Conservation (phyloP, 2,797 vertebrate species). For the Centroberyx gerrardi region DNA sequence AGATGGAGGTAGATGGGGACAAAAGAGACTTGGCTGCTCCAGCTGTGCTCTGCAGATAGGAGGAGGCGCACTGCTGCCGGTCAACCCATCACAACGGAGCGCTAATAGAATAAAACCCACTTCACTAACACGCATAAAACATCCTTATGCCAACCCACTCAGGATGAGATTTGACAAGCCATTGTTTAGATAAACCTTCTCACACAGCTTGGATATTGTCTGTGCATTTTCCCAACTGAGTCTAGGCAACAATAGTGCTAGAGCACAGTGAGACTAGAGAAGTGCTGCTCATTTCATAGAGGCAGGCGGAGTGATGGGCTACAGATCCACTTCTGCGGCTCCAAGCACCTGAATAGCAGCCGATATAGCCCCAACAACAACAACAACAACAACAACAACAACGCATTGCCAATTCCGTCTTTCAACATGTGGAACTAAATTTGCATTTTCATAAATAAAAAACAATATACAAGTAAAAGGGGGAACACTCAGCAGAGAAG, state of each 20-base stretch:
- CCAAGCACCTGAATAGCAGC: constrained; percentile 21
- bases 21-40: neutral
- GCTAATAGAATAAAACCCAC: neutral
- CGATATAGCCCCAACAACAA: constrained; percentile 42
- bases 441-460: constrained; percentile 71
- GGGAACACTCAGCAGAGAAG: constrained; percentile 49
- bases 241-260: constrained; percentile 5
- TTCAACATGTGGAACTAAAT: constrained; percentile 53
- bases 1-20: neutral
- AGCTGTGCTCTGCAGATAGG: constrained; percentile 17
- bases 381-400: constrained; percentile 30
- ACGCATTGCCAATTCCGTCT: constrained; percentile 33
- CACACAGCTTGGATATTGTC: neutral
- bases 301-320: constrained; percentile 10
- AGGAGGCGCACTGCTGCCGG: neutral
- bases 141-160: neutral
- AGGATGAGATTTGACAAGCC: neutral
- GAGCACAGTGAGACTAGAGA: neutral
- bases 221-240: constrained; percentile 3
- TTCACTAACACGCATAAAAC: constrained; percentile 1
- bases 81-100: neutral
- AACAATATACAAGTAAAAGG: constrained; percentile 45
- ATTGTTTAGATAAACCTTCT: constrained; percentile 18
- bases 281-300: neutral
- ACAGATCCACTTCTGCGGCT: constrained; percentile 9